Evolutionary conservation across 1,140 invertebrate species (phyloP), one percentile per base, ranked within the genome.

Genomic region (Leptopilina clavipes): DNA sequence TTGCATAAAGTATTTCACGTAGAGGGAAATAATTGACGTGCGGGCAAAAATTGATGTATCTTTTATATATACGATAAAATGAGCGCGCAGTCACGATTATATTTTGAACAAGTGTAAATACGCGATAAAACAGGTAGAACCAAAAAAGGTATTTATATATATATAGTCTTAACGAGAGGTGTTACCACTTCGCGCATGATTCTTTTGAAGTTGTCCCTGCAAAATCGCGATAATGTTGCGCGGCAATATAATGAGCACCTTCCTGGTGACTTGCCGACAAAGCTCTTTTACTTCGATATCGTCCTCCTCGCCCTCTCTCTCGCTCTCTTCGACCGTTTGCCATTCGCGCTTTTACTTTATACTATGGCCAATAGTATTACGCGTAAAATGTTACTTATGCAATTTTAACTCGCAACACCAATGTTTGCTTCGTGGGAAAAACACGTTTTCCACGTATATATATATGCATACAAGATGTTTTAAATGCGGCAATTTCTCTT

Each of bases 231-330:
- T 79, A 75, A 75, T 73, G 52, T 70, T 48, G n/a, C n/a, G n/a
- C n/a, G 48, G 22, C 70, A 75, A 76, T 79, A 75, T 74, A 76
- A 79, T 56, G 75, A 76, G 78, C 75, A 48, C 74, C 72, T 76
- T 76, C 72, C 74, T 75, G 65, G 73, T 72, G 43, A 72, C 74
- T 76, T 54, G 72, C 78, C 78, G 78, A 79, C 78, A 79, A 79
- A 79, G 78, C 19, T n/a, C n/a, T 22, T 40, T 40, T n/a, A n/a
- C 37, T 17, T 72, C 59, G 71, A 31, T 19, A 52, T 37, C 40
- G 19, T 59, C 37, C 14, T 40, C 22, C 40, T 14, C 40, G 10
- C 70, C 65, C 48, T 44, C 37, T 19, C 45, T 72, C 40, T n/a
- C n/a, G 14, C 70, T 65, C 54, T 45, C 40, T 48, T 31, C 25